Evolutionary conservation across 37 sponge, comb jelly and placozoan genomes (phyloP).

Genomic region (Eunapius fragilis): DNA sequence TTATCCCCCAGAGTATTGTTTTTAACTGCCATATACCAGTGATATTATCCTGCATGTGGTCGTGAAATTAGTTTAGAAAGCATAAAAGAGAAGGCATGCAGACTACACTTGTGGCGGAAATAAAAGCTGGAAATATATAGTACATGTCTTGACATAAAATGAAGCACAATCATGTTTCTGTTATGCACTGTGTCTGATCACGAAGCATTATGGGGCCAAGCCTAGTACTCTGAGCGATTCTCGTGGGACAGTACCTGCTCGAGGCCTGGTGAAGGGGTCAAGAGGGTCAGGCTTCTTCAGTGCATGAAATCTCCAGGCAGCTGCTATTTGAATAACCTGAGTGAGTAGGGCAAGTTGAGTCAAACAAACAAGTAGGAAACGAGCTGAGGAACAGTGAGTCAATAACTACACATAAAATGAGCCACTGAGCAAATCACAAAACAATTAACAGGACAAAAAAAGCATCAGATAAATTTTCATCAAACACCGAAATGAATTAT

Average conservation of each 20-base stretch:
- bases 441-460: neutral
- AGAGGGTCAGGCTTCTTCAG: slow-evolving; percentile 73
- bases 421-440: neutral
- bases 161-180: neutral
- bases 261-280: slow-evolving; percentile 79
- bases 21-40: too few species aligned
- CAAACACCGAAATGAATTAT: too few species aligned
- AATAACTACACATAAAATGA: slow-evolving; percentile 5
- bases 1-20: too few species aligned
- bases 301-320: slow-evolving; percentile 99
- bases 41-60: too few species aligned
- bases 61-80: too few species aligned
- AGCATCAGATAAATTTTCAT: too few species aligned
- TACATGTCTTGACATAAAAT: neutral
- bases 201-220: slow-evolving; percentile 7
- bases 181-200: neutral
- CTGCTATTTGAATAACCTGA: slow-evolving; percentile 82
- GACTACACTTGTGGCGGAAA: too few species aligned
- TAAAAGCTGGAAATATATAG: neutral
- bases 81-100: too few species aligned
- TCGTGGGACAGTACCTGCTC: slow-evolving; percentile 85
- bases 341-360: slow-evolving; percentile 12
- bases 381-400: neutral
- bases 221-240: slow-evolving; percentile 65
- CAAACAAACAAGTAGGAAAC: neutral